phyloP scores from a whole-genome alignment of 2,888 invertebrate species.

The Aethes cnicana region DNA sequence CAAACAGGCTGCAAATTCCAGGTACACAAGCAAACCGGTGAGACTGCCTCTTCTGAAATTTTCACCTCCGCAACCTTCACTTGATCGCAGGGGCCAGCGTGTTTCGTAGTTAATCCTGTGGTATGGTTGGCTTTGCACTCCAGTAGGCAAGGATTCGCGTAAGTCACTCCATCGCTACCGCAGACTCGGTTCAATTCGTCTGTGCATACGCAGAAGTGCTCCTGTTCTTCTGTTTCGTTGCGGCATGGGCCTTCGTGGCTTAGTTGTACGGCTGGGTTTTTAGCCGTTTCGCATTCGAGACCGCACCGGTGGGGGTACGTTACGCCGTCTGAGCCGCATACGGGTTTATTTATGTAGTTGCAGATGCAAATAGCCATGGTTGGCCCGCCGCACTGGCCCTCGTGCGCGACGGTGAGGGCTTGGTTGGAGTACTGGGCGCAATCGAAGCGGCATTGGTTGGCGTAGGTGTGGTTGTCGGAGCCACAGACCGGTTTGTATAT shows the following conservation, averaged over 20 bases:
- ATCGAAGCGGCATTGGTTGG: slow-evolving; percentile 84
- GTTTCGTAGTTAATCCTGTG: slow-evolving; percentile 32
- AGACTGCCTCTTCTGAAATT: slow-evolving; percentile 26
- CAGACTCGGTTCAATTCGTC: slow-evolving; percentile 39
- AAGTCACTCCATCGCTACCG: slow-evolving; percentile 41
- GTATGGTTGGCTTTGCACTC: slow-evolving; percentile 38
- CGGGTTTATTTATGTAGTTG: slow-evolving; percentile 39
- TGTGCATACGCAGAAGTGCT: slow-evolving; percentile 34
- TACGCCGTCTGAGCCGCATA: slow-evolving; percentile 48
- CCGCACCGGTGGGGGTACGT: slow-evolving; percentile 47
- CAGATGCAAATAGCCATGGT: slow-evolving; percentile 37
- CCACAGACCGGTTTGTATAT: slow-evolving; percentile 84
- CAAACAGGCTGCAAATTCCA: slow-evolving; percentile 37
- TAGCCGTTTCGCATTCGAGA: slow-evolving; percentile 36
- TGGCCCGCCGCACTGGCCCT: slow-evolving; percentile 34
- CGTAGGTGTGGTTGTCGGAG: slow-evolving; percentile 87
- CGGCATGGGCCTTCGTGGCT: slow-evolving; percentile 32
- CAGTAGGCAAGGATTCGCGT: slow-evolving; percentile 45
- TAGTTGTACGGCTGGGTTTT: slow-evolving; percentile 21
- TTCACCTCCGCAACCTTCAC: slow-evolving; percentile 28
- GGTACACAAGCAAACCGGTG: slow-evolving; percentile 37
- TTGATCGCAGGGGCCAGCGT: slow-evolving; percentile 16
- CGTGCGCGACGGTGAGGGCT: slow-evolving; percentile 25
- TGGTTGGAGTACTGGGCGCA: slow-evolving; percentile 53
- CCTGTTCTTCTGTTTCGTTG: slow-evolving; percentile 37